Conservation (phyloP, 2,797 vertebrate genomes). For the Lerista edwardsae region DNA sequence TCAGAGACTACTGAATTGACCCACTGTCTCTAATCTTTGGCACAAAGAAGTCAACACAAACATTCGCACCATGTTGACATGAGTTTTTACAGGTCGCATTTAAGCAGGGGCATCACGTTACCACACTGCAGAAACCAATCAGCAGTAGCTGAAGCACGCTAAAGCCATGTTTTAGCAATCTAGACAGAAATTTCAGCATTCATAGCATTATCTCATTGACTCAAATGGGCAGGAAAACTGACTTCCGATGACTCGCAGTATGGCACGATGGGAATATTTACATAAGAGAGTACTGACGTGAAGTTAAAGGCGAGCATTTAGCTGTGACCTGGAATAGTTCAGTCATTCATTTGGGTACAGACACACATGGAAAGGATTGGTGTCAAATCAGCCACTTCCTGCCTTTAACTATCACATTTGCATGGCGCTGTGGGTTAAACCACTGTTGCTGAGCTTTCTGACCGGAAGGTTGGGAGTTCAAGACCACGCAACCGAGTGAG, state of each 20-base stretch:
- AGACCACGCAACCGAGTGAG: too few relatives aligned
- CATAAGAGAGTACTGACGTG: background rate
- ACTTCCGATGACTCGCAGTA: background rate
- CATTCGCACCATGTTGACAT: background rate
- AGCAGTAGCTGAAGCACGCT: background rate
- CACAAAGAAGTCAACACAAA: background rate
- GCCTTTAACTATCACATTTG: too few relatives aligned
- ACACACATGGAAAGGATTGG: background rate
- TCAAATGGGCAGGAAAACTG: background rate
- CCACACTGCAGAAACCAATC: background rate
- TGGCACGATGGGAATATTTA: background rate
- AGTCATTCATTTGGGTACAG: background rate
- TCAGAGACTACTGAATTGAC: background rate
- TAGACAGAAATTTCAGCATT: background rate
- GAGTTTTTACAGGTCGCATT: background rate
- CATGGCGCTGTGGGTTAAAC: too few relatives aligned
- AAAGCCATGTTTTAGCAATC: background rate
- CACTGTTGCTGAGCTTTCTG: too few relatives aligned
- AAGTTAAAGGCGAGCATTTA: background rate
- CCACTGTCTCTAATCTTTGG: background rate
- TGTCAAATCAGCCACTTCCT: too few relatives aligned
- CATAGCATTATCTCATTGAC: background rate
- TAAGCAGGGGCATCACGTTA: background rate
- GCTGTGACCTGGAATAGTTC: background rate
- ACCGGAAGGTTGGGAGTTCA: too few relatives aligned